phyloP scores from a whole-genome alignment of 1,140 invertebrate species.

The Bombus ignitus region DNA sequence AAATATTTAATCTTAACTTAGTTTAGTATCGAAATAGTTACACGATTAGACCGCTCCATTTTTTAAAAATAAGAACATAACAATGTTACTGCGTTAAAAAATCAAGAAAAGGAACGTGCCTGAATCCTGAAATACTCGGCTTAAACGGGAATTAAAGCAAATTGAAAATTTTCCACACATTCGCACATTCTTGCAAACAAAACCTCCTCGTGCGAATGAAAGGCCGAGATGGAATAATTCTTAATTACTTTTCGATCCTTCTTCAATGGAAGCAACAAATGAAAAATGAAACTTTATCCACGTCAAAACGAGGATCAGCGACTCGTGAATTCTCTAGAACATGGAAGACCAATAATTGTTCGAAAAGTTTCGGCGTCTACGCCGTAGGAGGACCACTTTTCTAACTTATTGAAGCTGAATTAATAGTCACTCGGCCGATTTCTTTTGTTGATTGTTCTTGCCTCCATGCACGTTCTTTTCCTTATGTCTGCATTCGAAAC shows the following conservation, averaged over 20 bases:
- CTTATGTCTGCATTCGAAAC: not conserved
- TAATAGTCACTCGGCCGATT: conserved; percentile 50
- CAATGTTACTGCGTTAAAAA: not conserved
- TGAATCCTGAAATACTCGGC: too few species aligned
- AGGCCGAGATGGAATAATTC: not conserved
- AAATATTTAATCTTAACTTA: too few species aligned
- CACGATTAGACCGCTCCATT: too few species aligned
- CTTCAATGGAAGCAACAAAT: not conserved
- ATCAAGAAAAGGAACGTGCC: not conserved
- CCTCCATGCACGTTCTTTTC: not conserved
- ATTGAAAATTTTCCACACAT: not conserved
- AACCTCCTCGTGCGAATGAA: not conserved
- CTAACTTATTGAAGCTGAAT: conserved; percentile 59
- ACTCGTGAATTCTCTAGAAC: not conserved
- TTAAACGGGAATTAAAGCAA: not conserved
- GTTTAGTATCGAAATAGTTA: too few species aligned
- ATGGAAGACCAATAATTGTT: conserved; percentile 37
- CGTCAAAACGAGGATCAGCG: conserved; percentile 12
- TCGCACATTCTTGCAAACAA: not conserved
- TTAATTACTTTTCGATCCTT: conserved; percentile 10
- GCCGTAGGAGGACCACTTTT: conserved; percentile 51
- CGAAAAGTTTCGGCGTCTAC: conserved; percentile 52
- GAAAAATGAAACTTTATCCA: conserved; percentile 32
- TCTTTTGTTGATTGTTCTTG: conserved; percentile 37
- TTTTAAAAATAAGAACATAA: too few species aligned